Evolutionary conservation across 1,140 invertebrate species (phyloP).

Genomic region (Cotesia glomerata): DNA sequence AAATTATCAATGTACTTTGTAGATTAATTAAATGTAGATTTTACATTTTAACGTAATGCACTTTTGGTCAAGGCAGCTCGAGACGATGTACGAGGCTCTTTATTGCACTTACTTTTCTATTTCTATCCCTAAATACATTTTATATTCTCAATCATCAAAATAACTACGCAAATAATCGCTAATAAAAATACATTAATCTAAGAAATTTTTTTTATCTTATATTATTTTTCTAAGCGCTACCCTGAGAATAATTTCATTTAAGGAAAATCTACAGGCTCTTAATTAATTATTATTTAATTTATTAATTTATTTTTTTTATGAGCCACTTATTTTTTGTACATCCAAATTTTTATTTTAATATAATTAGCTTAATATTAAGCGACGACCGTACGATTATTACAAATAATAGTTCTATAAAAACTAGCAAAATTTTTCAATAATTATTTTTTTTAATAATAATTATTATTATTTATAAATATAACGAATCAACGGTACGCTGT

Average conservation of each 20-base stretch:
- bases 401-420: neutral
- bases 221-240: neutral
- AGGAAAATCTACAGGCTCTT: conserved; percentile 7
- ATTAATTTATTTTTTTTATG: neutral
- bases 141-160: neutral
- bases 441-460: neutral
- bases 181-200: neutral
- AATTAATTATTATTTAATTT: neutral
- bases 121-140: conserved; percentile 18
- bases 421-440: neutral
- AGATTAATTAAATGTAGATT: neutral
- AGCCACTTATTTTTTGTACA: conserved; percentile 12
- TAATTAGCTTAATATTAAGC: conserved; percentile 17
- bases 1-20: neutral
- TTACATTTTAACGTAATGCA: conserved; percentile 50
- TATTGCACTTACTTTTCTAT: conserved; percentile 17
- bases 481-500: conserved; percentile 34
- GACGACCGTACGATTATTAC: neutral
- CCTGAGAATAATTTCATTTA: conserved; percentile 6
- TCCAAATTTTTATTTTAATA: conserved; percentile 13
- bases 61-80: conserved; percentile 63
- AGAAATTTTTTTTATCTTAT: neutral
- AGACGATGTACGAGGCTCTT: conserved; percentile 55
- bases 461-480: conserved; percentile 3
- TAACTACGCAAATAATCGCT: neutral